These are phyloP conservation scores for Drosophila peninsularis DNA, from an alignment of 2,888 invertebrate genomes.

Conservation along the genomic window DNA sequence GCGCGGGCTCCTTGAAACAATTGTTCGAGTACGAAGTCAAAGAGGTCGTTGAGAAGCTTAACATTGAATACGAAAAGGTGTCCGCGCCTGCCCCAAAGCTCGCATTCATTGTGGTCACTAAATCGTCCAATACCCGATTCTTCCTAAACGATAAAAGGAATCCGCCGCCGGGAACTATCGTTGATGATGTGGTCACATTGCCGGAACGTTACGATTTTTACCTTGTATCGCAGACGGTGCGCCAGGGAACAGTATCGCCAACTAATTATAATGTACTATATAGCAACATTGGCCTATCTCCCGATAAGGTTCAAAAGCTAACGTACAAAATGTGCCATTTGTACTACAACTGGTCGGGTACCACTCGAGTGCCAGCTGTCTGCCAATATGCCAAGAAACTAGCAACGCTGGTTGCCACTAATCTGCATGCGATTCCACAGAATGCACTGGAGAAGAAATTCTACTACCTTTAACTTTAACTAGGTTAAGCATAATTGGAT, in stretches of 20 bases:
- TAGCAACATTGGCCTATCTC: slow-evolving; percentile 88
- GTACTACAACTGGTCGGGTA: slow-evolving; percentile 96
- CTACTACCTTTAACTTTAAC: slow-evolving; percentile 88
- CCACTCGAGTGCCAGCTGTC: slow-evolving; percentile 95
- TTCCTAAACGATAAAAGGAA: slow-evolving; percentile 86
- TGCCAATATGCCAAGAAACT: slow-evolving; percentile 98
- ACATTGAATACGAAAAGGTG: slow-evolving; percentile 86
- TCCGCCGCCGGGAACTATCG: slow-evolving; percentile 94
- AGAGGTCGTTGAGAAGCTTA: slow-evolving; percentile 86
- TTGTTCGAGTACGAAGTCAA: slow-evolving; percentile 92
- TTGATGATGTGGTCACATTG: slow-evolving; percentile 93
- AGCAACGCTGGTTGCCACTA: slow-evolving; percentile 94
- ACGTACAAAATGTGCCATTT: slow-evolving; percentile 95
- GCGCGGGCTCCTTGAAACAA: slow-evolving; percentile 94
- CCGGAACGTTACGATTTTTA: slow-evolving; percentile 95
- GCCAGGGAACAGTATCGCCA: slow-evolving; percentile 95
- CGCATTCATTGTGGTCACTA: slow-evolving; percentile 94
- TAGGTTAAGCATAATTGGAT: neutral
- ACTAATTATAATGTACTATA: slow-evolving; percentile 95
- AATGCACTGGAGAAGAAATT: slow-evolving; percentile 88
- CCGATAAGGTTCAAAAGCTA: slow-evolving; percentile 92
- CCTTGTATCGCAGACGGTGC: slow-evolving; percentile 93
- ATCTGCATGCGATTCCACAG: slow-evolving; percentile 90
- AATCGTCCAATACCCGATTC: slow-evolving; percentile 92
- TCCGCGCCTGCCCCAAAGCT: slow-evolving; percentile 85